Evolutionary conservation across 1,140 invertebrate species (phyloP).

Genomic region (Cyclargus thomasi): DNA sequence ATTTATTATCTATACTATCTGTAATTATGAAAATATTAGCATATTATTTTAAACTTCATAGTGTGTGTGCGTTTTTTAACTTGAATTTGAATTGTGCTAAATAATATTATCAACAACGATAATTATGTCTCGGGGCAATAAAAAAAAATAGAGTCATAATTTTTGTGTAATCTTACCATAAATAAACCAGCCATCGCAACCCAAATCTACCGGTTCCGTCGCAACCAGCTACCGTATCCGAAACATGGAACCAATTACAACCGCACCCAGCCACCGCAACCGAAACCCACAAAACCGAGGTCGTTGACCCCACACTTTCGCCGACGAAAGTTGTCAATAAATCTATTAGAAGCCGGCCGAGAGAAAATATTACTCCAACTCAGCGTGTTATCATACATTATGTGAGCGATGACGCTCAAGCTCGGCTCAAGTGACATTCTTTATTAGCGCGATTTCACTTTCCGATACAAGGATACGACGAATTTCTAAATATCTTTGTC

Average conservation of each 20-base stretch:
- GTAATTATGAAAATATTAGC: too few relatives aligned
- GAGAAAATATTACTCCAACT: background rate
- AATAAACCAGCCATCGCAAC: background rate
- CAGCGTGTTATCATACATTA: background rate
- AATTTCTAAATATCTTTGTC: too few relatives aligned
- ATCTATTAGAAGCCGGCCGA: conserved; percentile 2
- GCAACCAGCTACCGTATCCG: background rate
- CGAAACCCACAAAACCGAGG: background rate
- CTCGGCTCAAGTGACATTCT: background rate
- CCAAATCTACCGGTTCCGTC: background rate
- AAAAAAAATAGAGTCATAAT: too few relatives aligned
- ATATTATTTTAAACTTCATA: too few relatives aligned
- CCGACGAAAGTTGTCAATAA: background rate
- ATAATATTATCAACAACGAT: too few relatives aligned
- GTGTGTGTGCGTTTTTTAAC: too few relatives aligned
- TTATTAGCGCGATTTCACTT: background rate
- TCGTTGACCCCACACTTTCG: background rate
- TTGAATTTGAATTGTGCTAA: too few relatives aligned
- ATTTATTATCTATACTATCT: too few relatives aligned
- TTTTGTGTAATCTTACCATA: background rate
- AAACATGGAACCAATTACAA: background rate
- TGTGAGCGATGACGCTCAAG: background rate
- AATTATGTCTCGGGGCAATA: too few relatives aligned
- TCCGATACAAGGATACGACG: too few relatives aligned
- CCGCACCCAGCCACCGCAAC: background rate